Conservation (phyloP, 1,140 invertebrate genomes). For the Hylaeus volcanicus region DNA sequence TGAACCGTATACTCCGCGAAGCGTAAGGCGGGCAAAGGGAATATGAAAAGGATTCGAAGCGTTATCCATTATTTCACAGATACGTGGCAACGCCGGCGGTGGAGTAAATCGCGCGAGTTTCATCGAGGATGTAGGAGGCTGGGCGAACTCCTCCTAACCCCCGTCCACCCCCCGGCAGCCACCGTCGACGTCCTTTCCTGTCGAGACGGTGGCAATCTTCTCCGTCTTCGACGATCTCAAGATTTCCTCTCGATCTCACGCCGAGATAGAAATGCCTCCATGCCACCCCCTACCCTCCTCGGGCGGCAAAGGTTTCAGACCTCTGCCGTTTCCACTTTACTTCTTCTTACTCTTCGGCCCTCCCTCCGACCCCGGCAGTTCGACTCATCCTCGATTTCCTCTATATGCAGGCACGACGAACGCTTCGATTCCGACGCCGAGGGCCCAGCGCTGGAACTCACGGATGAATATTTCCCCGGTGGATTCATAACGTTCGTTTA, state of each 20-base stretch:
- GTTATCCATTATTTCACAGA: slow-evolving; percentile 65
- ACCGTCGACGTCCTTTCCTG: slow-evolving; percentile 35
- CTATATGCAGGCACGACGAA: slow-evolving; percentile 43
- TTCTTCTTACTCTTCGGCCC: slow-evolving; percentile 1
- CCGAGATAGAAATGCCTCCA: slow-evolving; percentile 55
- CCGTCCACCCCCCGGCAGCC: not conserved
- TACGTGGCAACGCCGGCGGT: slow-evolving; percentile 30
- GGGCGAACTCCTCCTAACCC: not conserved
- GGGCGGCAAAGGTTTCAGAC: slow-evolving; percentile 24
- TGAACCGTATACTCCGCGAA: not conserved
- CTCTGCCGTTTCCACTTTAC: slow-evolving; percentile 35
- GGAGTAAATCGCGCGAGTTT: slow-evolving; percentile 68
- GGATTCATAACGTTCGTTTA: slow-evolving; percentile 70
- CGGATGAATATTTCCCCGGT: slow-evolving; percentile 61
- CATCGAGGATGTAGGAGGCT: slow-evolving; percentile 54
- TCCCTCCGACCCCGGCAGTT: slow-evolving; percentile 22
- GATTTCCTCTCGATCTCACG: slow-evolving; percentile 63
- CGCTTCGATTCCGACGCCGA: slow-evolving; percentile 39
- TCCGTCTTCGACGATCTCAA: slow-evolving; percentile 57
- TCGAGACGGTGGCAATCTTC: slow-evolving; percentile 57
- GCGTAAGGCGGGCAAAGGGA: slow-evolving; percentile 3
- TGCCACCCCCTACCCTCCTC: not conserved
- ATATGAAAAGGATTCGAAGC: slow-evolving; percentile 58
- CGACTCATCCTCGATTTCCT: slow-evolving; percentile 63
- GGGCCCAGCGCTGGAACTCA: slow-evolving; percentile 5